Base-by-base conservation (phyloP, 2,888 invertebrate genomes). In the Drosophila prostipennis region DNA sequence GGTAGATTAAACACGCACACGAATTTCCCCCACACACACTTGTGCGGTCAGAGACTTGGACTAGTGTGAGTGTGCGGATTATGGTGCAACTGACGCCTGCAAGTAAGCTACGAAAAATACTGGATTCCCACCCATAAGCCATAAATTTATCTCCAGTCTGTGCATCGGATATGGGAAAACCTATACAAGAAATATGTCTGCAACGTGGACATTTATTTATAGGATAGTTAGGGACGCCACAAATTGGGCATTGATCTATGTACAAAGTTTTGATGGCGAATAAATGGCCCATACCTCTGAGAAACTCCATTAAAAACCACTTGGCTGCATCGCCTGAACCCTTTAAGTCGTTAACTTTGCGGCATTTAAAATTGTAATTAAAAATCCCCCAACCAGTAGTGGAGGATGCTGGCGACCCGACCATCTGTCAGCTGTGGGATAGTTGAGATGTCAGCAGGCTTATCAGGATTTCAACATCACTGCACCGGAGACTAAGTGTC, bases 1-100 rank as follows among this genome's bases (percentile, higher is more conserved):
- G 85, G 70, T 84, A 82, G 87, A 82, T 82, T 87, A 80, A 84
- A 79, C 87, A 82, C 87, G 87, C 75, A 87, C 85, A 87, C 74
- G 53, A 55, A 67, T 63, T 49, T 34, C 49, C 37, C 63, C 37
- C 53, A 59, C 59, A 54, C 58, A 37, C 23, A 45, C 49, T 37
- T 49, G 63, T 83, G 76, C 49, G 80, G 87, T 64, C 65, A 73
- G 34, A 48, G 53, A 56, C 68, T 56, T 70, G 29, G 51, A 43
- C 51, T 40, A 53, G 42, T n/a, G 26, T 53, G 51, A 64, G 68
- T 68, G 45, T 36, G 23, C 46, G 74, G 76, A 80, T 74, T 86
- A 67, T 76, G 70, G 67, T 55, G 74, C 76, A 83, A 34, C 60
- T 61, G 69, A 80, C 73, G 74, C 79, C 65, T 58, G 64, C 52